Base-by-base conservation (phyloP, 1,140 invertebrate genomes). In the Neodiprion lecontei region DNA sequence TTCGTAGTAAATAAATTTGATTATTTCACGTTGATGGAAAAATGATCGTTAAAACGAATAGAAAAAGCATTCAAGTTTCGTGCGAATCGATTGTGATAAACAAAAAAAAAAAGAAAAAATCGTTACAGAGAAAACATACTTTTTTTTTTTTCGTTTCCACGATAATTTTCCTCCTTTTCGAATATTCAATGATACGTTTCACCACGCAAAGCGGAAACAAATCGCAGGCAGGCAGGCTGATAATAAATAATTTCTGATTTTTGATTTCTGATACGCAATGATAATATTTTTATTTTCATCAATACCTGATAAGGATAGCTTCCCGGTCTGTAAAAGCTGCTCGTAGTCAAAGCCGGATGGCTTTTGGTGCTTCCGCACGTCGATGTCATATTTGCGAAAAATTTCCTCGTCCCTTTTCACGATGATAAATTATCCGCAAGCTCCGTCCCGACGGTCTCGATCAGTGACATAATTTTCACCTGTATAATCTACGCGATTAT, bases 331-430 rank as follows among this genome's bases (percentile, higher is more conserved):
- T 89, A 88, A 74, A 85, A 89, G 74, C 85, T 86, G 74, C 80
- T 81, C 48, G 85, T 82, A 49, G 83, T 86, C 74, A 88, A 79
- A 61, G 83, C 83, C 48, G 86, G 84, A 77, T 88, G 84, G 74
- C 83, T 87, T 76, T 89, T 89, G 73, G 83, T 82, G 78, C 86
- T 87, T 74, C 87, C 87, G 78, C 86, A 89, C 85, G 88, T 85
- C 48, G 86, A 88, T 73, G 87, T 83, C 87, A 88, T 88, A 70
- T 79, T 83, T 80, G 72, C 9, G 9, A 21, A 67, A 61, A 50
- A 8, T 72, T 75, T 23, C 10, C 9, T 47, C 14, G 8, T 14
- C 50, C 49, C 12, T 21, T 49, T 50, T 48, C 23, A 23, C 28
- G 28, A 40, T 40, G 28, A 40, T 17, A 17, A 53, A 53, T 68